Evolutionary conservation across 2,797 vertebrate species (phyloP).

Genomic region (Scarus forsteni): DNA sequence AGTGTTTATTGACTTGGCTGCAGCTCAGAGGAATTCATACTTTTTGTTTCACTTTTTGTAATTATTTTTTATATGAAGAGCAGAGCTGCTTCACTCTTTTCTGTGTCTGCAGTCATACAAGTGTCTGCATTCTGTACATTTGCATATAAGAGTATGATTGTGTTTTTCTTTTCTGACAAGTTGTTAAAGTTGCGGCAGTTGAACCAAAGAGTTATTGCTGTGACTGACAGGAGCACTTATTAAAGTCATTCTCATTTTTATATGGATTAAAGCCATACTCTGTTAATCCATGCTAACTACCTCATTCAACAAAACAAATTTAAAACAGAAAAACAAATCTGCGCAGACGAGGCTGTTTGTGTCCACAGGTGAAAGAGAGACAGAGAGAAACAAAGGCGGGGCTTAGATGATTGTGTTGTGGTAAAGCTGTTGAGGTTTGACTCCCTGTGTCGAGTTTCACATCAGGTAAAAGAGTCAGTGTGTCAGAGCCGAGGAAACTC

Average conservation of each 20-base stretch:
- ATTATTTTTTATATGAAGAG: constrained; percentile 23
- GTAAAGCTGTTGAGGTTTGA: constrained; percentile 45
- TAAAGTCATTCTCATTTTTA: constrained; percentile 13
- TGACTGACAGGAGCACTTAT: background rate
- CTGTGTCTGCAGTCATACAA: constrained; percentile 29
- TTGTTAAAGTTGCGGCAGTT: constrained; percentile 62
- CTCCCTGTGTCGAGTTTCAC: constrained; percentile 49
- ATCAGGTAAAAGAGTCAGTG: constrained; percentile 68
- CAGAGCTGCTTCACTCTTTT: constrained; percentile 39
- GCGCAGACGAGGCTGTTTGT: constrained; percentile 50
- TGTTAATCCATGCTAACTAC: constrained; percentile 68
- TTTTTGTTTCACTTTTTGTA: constrained; percentile 26
- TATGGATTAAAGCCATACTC: constrained; percentile 67
- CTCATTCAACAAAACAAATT: constrained; percentile 63
- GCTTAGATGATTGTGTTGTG: constrained; percentile 41
- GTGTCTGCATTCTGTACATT: constrained; percentile 26
- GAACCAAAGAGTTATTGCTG: constrained; percentile 69
- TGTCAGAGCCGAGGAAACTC: constrained; percentile 48
- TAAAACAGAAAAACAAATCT: background rate
- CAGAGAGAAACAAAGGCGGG: background rate
- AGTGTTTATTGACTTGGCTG: constrained; percentile 46
- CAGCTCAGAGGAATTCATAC: constrained; percentile 43
- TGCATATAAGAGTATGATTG: background rate
- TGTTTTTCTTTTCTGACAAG: constrained; percentile 18
- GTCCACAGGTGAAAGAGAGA: constrained; percentile 38